Evolutionary conservation across 92 coral and sea anemone species (phyloP), one percentile per base, ranked within the genome.

Genomic region (Zoanthus solanderi): DNA sequence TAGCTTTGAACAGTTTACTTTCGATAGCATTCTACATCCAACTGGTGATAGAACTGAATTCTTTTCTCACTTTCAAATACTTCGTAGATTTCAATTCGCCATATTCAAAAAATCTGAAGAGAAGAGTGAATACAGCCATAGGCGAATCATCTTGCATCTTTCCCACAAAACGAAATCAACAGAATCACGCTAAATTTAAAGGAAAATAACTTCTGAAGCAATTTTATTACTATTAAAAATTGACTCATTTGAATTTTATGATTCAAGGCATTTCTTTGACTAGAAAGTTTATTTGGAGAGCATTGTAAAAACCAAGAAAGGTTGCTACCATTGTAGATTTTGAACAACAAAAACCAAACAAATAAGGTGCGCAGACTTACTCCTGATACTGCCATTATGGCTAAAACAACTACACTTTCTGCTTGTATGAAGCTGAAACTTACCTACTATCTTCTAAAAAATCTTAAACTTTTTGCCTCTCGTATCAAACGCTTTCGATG

Each of bases 331-430:
- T 69, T 37, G 79, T 52, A 83, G 44, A 84, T 75, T 89, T 87
- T 71, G 79, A 83, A 93, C 98, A 95, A 95, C 98, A 95, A 93
- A 95, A 89, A 90, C 98, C 92, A 89, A 90, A 94, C 94, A 95
- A 94, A 91, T 90, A 87, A 72, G 84, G 88, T 50, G 31, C 46
- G 34, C 42, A 30, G 14, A 9, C 9, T 50, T 12, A 72, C 16
- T 14, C 23, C 77, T 72, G 28, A 8, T 37, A 12, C 77, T 72
- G n/a, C 77, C 77, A 16, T 72, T 16, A 72, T 13, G 52, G 77
- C 16, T 72, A 4, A 7, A 72, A 17, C 8, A 72, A 44, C n/a
- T 14, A 9, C 9, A 72, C n/a, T 30, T 34, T 72, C n/a, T 47
- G 50, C 8, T 72, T 37, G 50, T 72, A 14, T 7, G 77, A 34